phyloP scores from a whole-genome alignment of 2,113 vertebrate species.

The Heterotilapia buettikoferi region DNA sequence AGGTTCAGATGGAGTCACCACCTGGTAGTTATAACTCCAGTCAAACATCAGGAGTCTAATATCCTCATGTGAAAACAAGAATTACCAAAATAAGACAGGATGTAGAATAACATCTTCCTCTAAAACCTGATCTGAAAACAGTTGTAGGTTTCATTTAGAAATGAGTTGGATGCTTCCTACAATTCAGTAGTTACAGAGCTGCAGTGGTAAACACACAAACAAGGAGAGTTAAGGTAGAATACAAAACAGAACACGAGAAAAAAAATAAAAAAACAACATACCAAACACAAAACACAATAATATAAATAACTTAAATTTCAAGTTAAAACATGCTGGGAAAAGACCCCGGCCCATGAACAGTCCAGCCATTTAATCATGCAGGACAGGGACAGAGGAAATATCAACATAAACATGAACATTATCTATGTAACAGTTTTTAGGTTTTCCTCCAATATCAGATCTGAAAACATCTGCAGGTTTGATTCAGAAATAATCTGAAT shows the following conservation, averaged over 20 bases:
- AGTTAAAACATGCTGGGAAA: not conserved
- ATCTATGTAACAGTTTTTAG: not conserved
- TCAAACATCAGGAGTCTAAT: not conserved
- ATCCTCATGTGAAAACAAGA: not conserved
- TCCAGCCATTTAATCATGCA: not conserved
- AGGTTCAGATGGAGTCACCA: not conserved
- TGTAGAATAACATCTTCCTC: not conserved
- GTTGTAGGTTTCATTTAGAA: not conserved
- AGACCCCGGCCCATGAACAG: not conserved
- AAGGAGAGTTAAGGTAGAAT: not conserved
- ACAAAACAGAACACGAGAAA: not conserved
- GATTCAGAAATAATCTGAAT: not conserved
- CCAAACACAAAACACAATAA: not conserved
- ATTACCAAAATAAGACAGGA: not conserved
- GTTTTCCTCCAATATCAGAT: not conserved
- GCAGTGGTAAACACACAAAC: not conserved
- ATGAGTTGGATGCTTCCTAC: not conserved
- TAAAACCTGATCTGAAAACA: not conserved
- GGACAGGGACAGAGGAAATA: not conserved
- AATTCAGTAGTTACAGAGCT: fast-evolving
- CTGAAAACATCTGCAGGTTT: not conserved
- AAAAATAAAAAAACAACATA: fast-evolving
- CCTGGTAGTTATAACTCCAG: not conserved
- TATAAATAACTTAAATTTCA: not conserved
- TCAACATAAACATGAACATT: not conserved